Conservation (phyloP, 2,113 vertebrate genomes). For the Burhinus oedicnemus region DNA sequence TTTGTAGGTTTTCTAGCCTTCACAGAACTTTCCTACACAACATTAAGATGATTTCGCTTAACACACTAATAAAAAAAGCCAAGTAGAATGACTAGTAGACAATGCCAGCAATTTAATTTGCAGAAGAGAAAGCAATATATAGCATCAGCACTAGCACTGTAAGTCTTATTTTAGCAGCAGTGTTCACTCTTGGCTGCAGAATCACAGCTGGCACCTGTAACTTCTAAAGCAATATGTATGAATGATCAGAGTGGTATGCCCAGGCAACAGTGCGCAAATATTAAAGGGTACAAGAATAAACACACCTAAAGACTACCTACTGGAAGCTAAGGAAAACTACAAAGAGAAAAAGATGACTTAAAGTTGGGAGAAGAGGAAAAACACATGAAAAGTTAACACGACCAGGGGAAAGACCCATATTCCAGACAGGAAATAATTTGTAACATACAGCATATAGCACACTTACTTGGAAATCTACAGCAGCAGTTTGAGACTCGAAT, state of each 20-base stretch:
- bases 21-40: neutral
- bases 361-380: neutral
- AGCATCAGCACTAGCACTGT: neutral
- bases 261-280: neutral
- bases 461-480: neutral
- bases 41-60: neutral
- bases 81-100: neutral
- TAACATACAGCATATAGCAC: neutral
- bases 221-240: neutral
- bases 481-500: neutral
- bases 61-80: neutral
- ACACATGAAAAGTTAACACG: neutral
- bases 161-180: constrained; percentile 39
- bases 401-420: neutral
- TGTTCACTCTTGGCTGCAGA: constrained; percentile 5
- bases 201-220: constrained; percentile 13
- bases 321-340: neutral
- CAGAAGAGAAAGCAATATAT: neutral
- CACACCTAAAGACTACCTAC: neutral
- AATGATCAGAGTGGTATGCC: constrained; percentile 17
- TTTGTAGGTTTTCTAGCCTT: neutral
- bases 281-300: constrained; percentile 24
- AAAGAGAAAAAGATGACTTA: neutral
- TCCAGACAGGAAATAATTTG: neutral
- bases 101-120: neutral